Percentiles rank a stretch among this genome's conserved stretches.
Conservation (phyloP, 1,140 invertebrate species). For the Bombus ignitus region DNA sequence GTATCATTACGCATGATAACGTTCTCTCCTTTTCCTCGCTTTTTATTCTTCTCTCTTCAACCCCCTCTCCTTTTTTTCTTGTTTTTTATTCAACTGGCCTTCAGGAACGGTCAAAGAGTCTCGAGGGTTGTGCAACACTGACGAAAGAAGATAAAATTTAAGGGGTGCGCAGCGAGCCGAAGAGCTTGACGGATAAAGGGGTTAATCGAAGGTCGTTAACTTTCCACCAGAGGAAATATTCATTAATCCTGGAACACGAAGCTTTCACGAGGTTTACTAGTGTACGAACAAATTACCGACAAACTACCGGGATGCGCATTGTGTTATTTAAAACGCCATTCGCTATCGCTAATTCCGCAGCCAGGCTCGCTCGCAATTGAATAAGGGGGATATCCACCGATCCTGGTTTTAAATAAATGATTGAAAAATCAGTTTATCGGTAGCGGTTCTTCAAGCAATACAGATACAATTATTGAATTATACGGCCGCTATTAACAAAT, state of each 20-base stretch:
- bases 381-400: background rate
- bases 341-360: background rate
- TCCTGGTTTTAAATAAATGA: background rate
- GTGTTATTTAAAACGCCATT: conserved; percentile 15
- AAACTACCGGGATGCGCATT: background rate
- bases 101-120: background rate
- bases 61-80: no score
- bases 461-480: background rate
- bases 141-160: conserved; percentile 5
- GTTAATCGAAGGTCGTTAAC: conserved; percentile 46
- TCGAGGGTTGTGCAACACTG: background rate
- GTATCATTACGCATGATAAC: conserved; percentile 27
- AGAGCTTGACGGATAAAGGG: conserved; percentile 28
- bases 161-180: conserved; percentile 5
- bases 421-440: background rate
- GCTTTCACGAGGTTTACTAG: conserved; percentile 5
- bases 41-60: no score
- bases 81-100: conserved; percentile 1
- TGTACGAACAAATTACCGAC: conserved; percentile 13
- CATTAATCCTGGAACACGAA: conserved; percentile 35
- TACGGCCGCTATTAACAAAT: background rate
- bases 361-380: background rate
- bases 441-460: background rate
- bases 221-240: conserved; percentile 22
- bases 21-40: no score